These are phyloP conservation scores for Drosophila phalerata DNA, from an alignment of 2,888 invertebrate species.

Conservation along the genomic window DNA sequence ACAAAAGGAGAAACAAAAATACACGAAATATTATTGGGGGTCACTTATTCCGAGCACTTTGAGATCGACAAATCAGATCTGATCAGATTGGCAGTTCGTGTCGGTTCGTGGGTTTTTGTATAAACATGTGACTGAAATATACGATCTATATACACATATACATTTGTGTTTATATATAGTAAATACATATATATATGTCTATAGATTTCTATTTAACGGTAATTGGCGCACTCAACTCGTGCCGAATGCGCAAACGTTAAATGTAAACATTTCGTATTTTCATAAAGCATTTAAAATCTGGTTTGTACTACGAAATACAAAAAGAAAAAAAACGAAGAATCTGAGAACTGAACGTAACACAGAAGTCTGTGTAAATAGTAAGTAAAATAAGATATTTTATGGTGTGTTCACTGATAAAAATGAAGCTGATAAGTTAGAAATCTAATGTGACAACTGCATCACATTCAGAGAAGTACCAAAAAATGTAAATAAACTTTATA, in stretches of 20 bases:
- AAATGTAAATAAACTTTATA: no score
- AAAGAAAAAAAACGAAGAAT: not conserved
- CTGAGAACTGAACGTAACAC: slow-evolving; percentile 17
- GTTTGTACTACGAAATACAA: not conserved
- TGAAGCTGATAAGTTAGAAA: slow-evolving; percentile 4
- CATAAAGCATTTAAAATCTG: slow-evolving; percentile 15
- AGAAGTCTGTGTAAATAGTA: slow-evolving; percentile 18
- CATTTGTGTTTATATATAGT: slow-evolving; percentile 1
- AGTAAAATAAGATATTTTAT: not conserved
- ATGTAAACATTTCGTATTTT: slow-evolving; percentile 47
- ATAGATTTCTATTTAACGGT: slow-evolving; percentile 45
- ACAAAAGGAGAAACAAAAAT: slow-evolving; percentile 11
- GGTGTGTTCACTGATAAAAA: not conserved
- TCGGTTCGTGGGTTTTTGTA: slow-evolving; percentile 26
- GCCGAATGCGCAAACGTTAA: slow-evolving; percentile 41
- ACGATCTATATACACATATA: slow-evolving; percentile 19
- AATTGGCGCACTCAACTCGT: slow-evolving; percentile 58
- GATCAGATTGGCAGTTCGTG: slow-evolving; percentile 32
- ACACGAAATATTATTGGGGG: slow-evolving; percentile 22
- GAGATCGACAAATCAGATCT: slow-evolving; percentile 23
- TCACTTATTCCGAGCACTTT: slow-evolving; percentile 5
- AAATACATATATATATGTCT: slow-evolving; percentile 2
- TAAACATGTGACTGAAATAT: slow-evolving; percentile 56
- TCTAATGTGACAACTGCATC: not conserved
- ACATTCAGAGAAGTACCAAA: not conserved